Percentiles rank a stretch among this genome's conserved stretches.
Evolutionary conservation across 1,140 invertebrate genomes (phyloP).

Genomic region (Hypothenemus hampei): DNA sequence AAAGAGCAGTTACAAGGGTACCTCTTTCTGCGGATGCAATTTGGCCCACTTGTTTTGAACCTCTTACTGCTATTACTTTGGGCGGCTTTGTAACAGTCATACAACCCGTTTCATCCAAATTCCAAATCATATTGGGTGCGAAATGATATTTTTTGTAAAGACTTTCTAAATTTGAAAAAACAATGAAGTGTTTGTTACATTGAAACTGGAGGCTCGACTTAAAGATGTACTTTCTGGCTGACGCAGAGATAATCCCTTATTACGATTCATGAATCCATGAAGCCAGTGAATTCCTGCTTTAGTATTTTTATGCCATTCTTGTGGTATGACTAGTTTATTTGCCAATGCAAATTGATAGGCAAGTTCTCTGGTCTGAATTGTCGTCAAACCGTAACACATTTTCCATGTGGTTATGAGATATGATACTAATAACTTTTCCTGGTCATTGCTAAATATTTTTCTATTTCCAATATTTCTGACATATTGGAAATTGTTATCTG

Average conservation of each 20-base stretch:
- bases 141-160: constrained; percentile 39
- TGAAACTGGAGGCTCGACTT: constrained; percentile 37
- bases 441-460: constrained; percentile 9
- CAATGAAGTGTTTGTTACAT: constrained; percentile 41
- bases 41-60: constrained; percentile 46
- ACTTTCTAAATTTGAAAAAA: constrained; percentile 44
- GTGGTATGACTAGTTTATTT: constrained; percentile 28
- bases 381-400: constrained; percentile 37
- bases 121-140: constrained; percentile 37
- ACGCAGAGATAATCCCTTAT: too few species aligned
- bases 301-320: constrained; percentile 42
- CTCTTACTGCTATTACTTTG: constrained; percentile 45
- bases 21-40: constrained; percentile 45
- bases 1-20: constrained; percentile 37
- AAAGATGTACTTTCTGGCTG: constrained; percentile 18
- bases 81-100: constrained; percentile 45
- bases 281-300: constrained; percentile 33
- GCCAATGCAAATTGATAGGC: constrained; percentile 36
- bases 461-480: not conserved
- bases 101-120: constrained; percentile 48
- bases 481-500: not conserved
- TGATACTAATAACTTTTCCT: constrained; percentile 9
- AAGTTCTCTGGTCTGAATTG: constrained; percentile 25
- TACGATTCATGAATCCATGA: constrained; percentile 15
- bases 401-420: constrained; percentile 23